Evolutionary conservation across 2,797 vertebrate genomes (phyloP).

Genomic region (Rhadinocentrus ornatus): DNA sequence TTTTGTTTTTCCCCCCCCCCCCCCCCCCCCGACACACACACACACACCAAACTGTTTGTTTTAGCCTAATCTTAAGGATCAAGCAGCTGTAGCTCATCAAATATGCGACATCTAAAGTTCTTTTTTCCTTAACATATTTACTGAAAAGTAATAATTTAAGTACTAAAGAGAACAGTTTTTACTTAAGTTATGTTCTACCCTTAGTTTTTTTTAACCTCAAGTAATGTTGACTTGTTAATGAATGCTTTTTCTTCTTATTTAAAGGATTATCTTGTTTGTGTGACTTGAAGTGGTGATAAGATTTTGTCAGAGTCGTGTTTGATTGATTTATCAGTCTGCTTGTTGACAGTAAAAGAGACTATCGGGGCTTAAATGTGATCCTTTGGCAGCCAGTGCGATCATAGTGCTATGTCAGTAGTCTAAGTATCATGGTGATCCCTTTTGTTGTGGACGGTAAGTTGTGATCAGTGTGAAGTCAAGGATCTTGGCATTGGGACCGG

Average conservation of each 20-base stretch:
- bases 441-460: conserved; percentile 64
- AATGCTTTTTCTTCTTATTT: background rate
- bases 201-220: background rate
- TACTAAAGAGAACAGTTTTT: background rate
- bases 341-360: conserved; percentile 62
- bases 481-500: conserved; percentile 54
- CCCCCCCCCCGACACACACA: too few relatives aligned
- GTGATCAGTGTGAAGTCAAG: conserved; percentile 62
- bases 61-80: too few relatives aligned
- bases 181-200: background rate
- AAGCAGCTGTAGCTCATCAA: too few relatives aligned
- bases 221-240: background rate
- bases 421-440: conserved; percentile 62
- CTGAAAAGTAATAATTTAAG: too few relatives aligned
- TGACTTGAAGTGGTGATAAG: conserved; percentile 27
- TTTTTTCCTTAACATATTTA: too few relatives aligned
- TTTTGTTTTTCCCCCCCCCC: too few relatives aligned
- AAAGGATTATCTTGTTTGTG: background rate
- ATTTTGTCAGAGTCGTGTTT: conserved; percentile 43
- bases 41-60: too few relatives aligned
- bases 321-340: conserved; percentile 66
- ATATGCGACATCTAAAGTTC: too few relatives aligned
- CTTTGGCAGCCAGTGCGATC: conserved; percentile 58
- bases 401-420: conserved; percentile 56
- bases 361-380: conserved; percentile 63